Evolutionary conservation across 2,113 vertebrate genomes (phyloP).

Genomic region (Cacatua alba): DNA sequence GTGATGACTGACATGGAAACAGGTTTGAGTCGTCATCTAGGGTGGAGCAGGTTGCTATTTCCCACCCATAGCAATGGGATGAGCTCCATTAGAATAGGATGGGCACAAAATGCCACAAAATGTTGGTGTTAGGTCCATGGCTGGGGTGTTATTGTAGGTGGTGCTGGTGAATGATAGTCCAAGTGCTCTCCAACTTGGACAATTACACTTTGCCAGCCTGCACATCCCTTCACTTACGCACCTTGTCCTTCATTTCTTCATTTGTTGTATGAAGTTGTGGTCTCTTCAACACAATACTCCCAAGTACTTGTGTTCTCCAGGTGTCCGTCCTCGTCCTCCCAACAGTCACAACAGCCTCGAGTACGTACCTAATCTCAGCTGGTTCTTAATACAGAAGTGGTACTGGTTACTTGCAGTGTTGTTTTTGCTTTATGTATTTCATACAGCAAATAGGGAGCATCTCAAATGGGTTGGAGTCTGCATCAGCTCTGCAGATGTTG

Average conservation of each 20-base stretch:
- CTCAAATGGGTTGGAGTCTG: too few relatives aligned
- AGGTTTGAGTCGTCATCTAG: fast-evolving
- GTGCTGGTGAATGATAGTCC: not conserved
- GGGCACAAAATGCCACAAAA: not conserved
- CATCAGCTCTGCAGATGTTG: not conserved
- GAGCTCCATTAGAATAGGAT: not conserved
- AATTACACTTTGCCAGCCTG: too few relatives aligned
- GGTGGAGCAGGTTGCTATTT: not conserved
- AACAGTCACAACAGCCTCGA: not conserved
- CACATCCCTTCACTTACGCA: fast-evolving
- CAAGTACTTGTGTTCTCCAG: not conserved
- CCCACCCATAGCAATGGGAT: not conserved
- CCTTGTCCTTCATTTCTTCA: not conserved
- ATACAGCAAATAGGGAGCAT: not conserved
- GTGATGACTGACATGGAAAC: not conserved
- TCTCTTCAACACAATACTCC: not conserved
- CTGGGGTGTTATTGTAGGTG: fast-evolving
- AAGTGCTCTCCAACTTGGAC: not conserved
- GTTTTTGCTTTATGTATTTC: not conserved
- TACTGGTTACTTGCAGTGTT: fast-evolving
- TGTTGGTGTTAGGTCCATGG: fast-evolving
- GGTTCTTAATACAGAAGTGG: not conserved
- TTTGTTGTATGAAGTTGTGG: too few relatives aligned
- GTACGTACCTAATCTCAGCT: fast-evolving
- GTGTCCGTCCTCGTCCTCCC: fast-evolving